Percentiles rank a stretch among this genome's conserved stretches.
These are phyloP conservation scores for Chirona hameri DNA, from an alignment of 2,888 invertebrate species.

Conservation along the genomic window DNA sequence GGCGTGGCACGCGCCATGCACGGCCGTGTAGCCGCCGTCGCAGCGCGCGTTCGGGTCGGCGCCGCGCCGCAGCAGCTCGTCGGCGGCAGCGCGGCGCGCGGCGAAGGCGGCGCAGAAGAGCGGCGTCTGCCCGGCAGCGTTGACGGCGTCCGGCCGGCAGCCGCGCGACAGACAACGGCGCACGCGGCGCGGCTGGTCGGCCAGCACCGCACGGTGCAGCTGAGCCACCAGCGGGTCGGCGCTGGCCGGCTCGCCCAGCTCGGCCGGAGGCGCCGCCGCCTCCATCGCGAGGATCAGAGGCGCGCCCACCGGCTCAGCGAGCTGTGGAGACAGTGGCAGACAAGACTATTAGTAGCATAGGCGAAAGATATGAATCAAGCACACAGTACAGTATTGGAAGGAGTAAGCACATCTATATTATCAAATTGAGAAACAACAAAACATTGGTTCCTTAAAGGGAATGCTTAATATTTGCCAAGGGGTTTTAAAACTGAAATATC, in stretches of 20 bases:
- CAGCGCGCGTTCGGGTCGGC: slow-evolving; percentile 51
- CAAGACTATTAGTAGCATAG: no score
- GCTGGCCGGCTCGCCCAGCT: neutral
- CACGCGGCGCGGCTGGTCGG: neutral
- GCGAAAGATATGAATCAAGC: no score
- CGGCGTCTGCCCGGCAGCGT: slow-evolving; percentile 47
- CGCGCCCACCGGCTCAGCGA: no score
- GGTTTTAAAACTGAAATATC: no score
- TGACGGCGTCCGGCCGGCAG: slow-evolving; percentile 38
- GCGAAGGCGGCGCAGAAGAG: slow-evolving; percentile 48
- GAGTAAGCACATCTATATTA: no score
- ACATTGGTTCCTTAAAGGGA: no score
- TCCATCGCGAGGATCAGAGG: neutral
- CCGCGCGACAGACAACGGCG: slow-evolving; percentile 28
- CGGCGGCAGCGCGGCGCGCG: slow-evolving; percentile 45
- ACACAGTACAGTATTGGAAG: no score
- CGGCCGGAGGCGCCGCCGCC: neutral
- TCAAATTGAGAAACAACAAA: no score
- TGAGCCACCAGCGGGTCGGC: neutral
- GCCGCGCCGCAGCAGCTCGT: slow-evolving; percentile 46
- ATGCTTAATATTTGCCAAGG: no score
- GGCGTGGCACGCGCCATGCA: slow-evolving; percentile 48
- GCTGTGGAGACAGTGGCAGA: no score
- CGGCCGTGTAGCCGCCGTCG: slow-evolving; percentile 47
- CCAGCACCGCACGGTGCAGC: slow-evolving; percentile 9